Evolutionary conservation across 1,140 invertebrate genomes (phyloP), one percentile per base, ranked within the genome.

Genomic region (Lucilia cuprina): DNA sequence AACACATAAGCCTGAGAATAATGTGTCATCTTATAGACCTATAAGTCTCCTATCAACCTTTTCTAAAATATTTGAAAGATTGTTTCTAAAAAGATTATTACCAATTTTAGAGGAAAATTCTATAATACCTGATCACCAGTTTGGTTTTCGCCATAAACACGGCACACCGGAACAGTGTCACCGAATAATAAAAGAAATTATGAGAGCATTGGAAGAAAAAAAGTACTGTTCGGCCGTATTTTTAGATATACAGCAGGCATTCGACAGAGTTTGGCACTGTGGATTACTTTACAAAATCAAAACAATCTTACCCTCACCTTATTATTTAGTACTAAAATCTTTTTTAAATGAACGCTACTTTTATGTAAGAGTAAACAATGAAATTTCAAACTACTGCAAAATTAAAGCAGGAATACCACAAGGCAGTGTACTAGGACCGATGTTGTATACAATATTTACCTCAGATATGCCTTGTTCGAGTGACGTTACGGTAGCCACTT

Each of bases 181-280:
- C 25, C 7, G 55, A 17, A n/a, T 70, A 17, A 25, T 34, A 70
- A 65, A 70, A 2, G 14, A 25, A 9, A 74, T 83, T n/a, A 65
- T 17, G 14, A 13, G 25, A 35, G 0, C 9, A 17, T 7, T 70
- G 55, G 55, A 83, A 65, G 21, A 65, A 17, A 74, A 74, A 74
- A n/a, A 25, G 25, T 60, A 10, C 55, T 82, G 80, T 2, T 41
- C 30, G 2, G 30, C 30, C n/a, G 41, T 41, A 55, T 30, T 82
- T 17, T 21, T 50, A 19, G 30, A 41, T 47, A 49, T 49, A 49
- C 47, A 49, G n/a, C n/a, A n/a, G n/a, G n/a, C n/a, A n/a, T n/a
- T n/a, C n/a, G n/a, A n/a, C n/a, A n/a, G n/a, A n/a, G 47, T 49
- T 13, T 82, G 80, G 80, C 80, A 55, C 25, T n/a, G n/a, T 7